Percentiles rank a stretch among this genome's conserved stretches.
phyloP scores from a whole-genome alignment of 2,797 vertebrate genomes.

The Acanthurus lineatus region DNA sequence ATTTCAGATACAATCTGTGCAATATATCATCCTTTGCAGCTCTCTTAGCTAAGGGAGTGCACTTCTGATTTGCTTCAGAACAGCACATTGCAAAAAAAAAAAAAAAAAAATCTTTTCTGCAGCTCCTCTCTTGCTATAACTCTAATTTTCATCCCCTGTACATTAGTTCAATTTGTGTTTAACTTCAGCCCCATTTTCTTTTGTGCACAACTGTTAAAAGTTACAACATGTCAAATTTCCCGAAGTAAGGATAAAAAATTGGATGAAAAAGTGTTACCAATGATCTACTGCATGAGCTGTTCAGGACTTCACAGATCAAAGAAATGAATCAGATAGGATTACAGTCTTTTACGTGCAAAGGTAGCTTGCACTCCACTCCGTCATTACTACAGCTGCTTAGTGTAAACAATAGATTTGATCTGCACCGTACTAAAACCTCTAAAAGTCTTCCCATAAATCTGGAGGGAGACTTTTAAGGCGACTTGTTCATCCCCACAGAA shows the following conservation, averaged over 20 bases:
- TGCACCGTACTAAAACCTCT: conserved; percentile 2
- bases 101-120: no score
- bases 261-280: conserved; percentile 2
- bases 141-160: no score
- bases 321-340: conserved; percentile 39
- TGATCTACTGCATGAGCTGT: not conserved
- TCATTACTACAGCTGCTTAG: conserved; percentile 15
- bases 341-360: not conserved
- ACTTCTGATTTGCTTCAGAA: not conserved
- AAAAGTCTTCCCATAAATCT: conserved; percentile 61
- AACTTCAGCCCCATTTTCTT: no score
- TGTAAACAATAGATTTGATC: conserved; percentile 53
- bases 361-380: not conserved
- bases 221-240: not conserved
- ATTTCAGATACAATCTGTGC: not conserved
- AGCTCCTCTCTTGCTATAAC: no score
- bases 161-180: no score
- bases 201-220: not conserved
- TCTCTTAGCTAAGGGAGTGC: conserved; percentile 2
- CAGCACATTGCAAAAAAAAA: not conserved
- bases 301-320: conserved; percentile 11
- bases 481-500: conserved; percentile 58
- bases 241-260: not conserved
- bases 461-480: conserved; percentile 51
- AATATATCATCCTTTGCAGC: not conserved